These are phyloP conservation scores for Intellagama lesueurii DNA, from an alignment of 2,797 vertebrate species.

Conservation along the genomic window DNA sequence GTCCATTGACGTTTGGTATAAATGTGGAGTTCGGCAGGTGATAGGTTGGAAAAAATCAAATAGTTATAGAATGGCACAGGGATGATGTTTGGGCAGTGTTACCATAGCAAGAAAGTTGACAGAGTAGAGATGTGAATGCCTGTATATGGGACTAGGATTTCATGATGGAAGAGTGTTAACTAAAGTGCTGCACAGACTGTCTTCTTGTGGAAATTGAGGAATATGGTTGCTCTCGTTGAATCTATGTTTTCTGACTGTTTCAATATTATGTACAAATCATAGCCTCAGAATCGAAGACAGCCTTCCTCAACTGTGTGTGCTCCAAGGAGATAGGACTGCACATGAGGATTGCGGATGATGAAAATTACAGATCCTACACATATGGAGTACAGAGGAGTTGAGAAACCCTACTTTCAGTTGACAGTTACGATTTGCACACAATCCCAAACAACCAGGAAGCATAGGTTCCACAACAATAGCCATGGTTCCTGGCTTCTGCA, in stretches of 20 bases:
- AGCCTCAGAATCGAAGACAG: background rate
- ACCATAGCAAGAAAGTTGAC: too few relatives aligned
- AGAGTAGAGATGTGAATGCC: too few relatives aligned
- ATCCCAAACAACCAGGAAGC: background rate
- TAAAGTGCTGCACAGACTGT: too few relatives aligned
- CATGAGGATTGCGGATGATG: too few relatives aligned
- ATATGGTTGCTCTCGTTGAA: too few relatives aligned
- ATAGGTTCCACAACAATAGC: background rate
- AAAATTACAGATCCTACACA: too few relatives aligned
- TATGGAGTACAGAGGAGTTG: background rate
- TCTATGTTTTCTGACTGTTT: background rate
- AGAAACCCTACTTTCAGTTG: background rate
- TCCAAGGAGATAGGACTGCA: too few relatives aligned
- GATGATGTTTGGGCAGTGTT: too few relatives aligned
- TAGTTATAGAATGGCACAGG: background rate
- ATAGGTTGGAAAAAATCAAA: background rate
- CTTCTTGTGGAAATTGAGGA: too few relatives aligned
- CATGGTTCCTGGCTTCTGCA: background rate
- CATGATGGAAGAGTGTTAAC: too few relatives aligned
- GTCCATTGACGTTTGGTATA: background rate
- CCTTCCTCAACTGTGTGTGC: too few relatives aligned
- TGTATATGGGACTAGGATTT: too few relatives aligned
- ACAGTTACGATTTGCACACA: background rate
- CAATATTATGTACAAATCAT: background rate
- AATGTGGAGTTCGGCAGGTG: background rate